Percentiles rank a stretch among this genome's conserved stretches.
Conservation (phyloP, 2,888 invertebrate genomes). For the Catocala fraxini region DNA sequence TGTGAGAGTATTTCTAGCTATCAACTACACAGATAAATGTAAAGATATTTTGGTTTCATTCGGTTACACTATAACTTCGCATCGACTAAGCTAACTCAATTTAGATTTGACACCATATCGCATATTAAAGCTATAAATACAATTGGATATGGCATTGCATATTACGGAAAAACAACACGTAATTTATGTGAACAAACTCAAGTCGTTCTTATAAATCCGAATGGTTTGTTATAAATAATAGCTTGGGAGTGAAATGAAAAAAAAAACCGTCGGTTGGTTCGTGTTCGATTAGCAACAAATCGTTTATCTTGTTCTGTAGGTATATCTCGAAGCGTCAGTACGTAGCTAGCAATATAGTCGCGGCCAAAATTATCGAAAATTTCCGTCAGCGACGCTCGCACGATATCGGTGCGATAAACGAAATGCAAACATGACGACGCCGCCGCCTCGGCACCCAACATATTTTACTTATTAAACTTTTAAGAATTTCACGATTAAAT, state of each 20-base stretch:
- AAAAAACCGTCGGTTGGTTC: conserved; percentile 4
- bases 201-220: conserved; percentile 5
- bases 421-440: conserved; percentile 67
- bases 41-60: conserved; percentile 11
- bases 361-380: conserved; percentile 70
- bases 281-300: conserved; percentile 38
- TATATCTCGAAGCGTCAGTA: conserved; percentile 47
- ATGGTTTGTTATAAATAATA: conserved; percentile 1
- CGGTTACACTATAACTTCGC: not conserved
- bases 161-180: conserved; percentile 4
- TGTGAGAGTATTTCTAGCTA: conserved; percentile 15
- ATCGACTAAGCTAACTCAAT: conserved; percentile 3
- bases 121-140: conserved; percentile 8
- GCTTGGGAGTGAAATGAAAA: conserved; percentile 1
- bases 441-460: conserved; percentile 37
- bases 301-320: conserved; percentile 56
- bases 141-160: conserved; percentile 5
- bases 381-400: conserved; percentile 59
- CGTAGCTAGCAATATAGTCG: conserved; percentile 51
- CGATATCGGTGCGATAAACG: conserved; percentile 68
- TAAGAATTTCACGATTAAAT: conserved; percentile 11
- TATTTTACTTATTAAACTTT: conserved; percentile 39
- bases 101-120: conserved; percentile 5
- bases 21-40: conserved; percentile 10
- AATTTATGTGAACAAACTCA: conserved; percentile 1